Conservation (phyloP, 2,888 invertebrate species). For the Podabrus alpinus region DNA sequence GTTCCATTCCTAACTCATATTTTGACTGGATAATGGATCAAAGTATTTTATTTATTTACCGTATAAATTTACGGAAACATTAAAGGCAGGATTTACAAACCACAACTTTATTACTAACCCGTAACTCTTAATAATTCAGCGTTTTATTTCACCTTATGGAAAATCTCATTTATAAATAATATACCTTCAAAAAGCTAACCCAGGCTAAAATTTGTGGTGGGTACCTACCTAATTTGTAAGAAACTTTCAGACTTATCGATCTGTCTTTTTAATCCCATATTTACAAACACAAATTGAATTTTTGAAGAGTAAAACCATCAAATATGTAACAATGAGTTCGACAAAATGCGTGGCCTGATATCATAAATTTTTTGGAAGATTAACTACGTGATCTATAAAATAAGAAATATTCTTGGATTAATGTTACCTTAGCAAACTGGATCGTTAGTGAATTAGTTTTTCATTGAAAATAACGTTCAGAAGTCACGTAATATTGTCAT, state of each 20-base stretch:
- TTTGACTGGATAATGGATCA: background rate
- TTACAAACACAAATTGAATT: background rate
- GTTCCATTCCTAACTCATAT: background rate
- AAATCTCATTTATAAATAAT: background rate
- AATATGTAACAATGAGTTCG: background rate
- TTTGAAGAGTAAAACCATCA: background rate
- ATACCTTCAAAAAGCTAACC: background rate
- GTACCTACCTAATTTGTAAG: background rate
- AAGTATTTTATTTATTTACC: background rate
- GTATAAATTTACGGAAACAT: background rate
- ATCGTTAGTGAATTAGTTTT: background rate
- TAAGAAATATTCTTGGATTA: background rate
- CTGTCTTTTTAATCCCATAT: background rate
- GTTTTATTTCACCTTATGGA: background rate
- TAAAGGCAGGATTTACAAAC: background rate
- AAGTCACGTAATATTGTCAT: constrained; percentile 1
- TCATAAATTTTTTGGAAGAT: background rate
- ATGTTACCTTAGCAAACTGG: background rate
- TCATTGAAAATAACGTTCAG: background rate
- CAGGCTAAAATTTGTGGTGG: background rate
- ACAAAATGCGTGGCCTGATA: background rate
- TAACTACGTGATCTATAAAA: background rate
- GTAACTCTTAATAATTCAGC: background rate
- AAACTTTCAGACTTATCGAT: background rate
- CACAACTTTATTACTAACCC: background rate